These are phyloP conservation scores for Emydocephalus ijimae DNA, from an alignment of 2,113 vertebrate species.

Conservation along the genomic window DNA sequence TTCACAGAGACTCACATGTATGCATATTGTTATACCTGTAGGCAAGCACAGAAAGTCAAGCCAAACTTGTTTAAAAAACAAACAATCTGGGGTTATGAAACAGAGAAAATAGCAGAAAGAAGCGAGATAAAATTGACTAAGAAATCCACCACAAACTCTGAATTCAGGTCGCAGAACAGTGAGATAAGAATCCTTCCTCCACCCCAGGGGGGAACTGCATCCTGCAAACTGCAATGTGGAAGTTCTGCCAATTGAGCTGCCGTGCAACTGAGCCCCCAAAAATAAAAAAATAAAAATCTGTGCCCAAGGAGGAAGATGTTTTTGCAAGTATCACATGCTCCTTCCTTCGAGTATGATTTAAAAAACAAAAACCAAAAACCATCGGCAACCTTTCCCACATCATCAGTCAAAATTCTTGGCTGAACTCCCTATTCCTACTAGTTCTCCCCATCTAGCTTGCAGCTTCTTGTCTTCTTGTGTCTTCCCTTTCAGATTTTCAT, in stretches of 20 bases:
- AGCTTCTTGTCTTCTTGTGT: neutral
- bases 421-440: neutral
- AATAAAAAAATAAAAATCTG: too few species aligned
- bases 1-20: neutral
- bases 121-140: neutral
- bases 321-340: neutral
- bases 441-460: neutral
- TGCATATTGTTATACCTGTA: too few species aligned
- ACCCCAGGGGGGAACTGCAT: neutral
- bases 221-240: neutral
- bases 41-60: neutral
- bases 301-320: neutral
- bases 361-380: neutral
- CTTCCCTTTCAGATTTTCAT: neutral
- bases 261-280: too few species aligned
- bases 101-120: neutral
- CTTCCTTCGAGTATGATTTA: neutral
- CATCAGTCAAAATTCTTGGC: neutral
- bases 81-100: neutral
- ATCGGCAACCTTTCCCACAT: neutral
- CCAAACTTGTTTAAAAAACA: too few species aligned
- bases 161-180: neutral
- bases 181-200: neutral
- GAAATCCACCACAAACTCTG: neutral
- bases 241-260: neutral